A percentile compares a stretch with the other conserved stretches of the same genome.
Evolutionary conservation across 2,888 invertebrate genomes (phyloP).

Genomic region (Sericinus montela): DNA sequence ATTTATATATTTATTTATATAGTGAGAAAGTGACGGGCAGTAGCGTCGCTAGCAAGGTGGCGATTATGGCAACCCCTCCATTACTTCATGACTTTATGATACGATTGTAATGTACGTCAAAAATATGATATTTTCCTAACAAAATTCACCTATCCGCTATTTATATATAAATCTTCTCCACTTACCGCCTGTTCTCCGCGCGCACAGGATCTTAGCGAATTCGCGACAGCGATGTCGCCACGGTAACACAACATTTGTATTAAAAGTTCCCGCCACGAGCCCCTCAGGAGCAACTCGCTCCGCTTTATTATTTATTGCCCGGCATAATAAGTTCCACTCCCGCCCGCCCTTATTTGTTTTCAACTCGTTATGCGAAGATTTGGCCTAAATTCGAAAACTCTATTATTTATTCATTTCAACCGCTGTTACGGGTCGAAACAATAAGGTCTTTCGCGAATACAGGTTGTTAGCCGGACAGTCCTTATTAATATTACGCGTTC

Average conservation of each 20-base stretch:
- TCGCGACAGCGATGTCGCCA: slow-evolving; percentile 14
- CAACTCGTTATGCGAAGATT: slow-evolving; percentile 74
- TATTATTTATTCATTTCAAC: slow-evolving; percentile 70
- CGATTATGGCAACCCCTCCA: too few species aligned
- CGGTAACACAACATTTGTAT: slow-evolving; percentile 37
- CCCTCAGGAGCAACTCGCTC: slow-evolving; percentile 39
- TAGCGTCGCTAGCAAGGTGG: too few species aligned
- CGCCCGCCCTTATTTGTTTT: slow-evolving; percentile 63
- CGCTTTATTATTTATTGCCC: slow-evolving; percentile 73
- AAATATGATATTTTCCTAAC: too few species aligned
- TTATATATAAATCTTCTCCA: neutral
- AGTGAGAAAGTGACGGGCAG: too few species aligned
- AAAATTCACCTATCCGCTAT: neutral
- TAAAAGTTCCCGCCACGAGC: slow-evolving; percentile 46
- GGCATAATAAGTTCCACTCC: slow-evolving; percentile 54
- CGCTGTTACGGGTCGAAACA: slow-evolving; percentile 17
- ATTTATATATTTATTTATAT: too few species aligned
- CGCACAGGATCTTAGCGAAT: slow-evolving; percentile 1
- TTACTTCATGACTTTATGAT: too few species aligned
- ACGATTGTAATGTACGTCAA: too few species aligned
- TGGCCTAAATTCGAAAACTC: slow-evolving; percentile 63
- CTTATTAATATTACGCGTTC: slow-evolving; percentile 11
- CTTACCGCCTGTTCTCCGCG: neutral
- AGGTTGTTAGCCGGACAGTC: neutral
- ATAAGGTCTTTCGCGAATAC: slow-evolving; percentile 14